phyloP scores from a whole-genome alignment of 2,888 invertebrate species.

The Oscheius sp. region DNA sequence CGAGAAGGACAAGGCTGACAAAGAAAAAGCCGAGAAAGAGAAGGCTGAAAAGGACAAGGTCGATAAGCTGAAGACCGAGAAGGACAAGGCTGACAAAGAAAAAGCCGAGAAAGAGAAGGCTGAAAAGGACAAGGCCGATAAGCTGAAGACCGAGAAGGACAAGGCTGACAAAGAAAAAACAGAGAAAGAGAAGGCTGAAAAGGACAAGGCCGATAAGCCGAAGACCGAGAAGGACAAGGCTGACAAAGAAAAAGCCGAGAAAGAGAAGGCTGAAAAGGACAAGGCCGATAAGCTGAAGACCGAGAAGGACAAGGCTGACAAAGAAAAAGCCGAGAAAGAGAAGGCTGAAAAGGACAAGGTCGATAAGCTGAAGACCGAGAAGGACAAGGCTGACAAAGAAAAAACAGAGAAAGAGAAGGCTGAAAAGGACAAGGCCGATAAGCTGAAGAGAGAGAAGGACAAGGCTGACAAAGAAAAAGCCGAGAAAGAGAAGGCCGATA shows the following conservation, averaged over 20 bases:
- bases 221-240: conserved; percentile 3
- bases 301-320: conserved; percentile 10
- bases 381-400: background rate
- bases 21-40: background rate
- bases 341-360: too few relatives aligned
- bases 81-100: conserved; percentile 2
- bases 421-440: background rate
- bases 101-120: conserved; percentile 11
- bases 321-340: conserved; percentile 1
- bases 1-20: conserved; percentile 11
- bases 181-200: conserved; percentile 10
- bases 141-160: conserved; percentile 13
- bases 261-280: too few relatives aligned
- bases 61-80: conserved; percentile 13
- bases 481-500: conserved; percentile 12
- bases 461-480: background rate
- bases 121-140: conserved; percentile 1
- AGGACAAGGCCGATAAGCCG: conserved; percentile 5
- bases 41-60: too few relatives aligned
- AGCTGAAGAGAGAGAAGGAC: background rate
- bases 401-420: background rate
- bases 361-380: background rate
- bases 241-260: conserved; percentile 7
- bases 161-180: background rate
- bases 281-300: conserved; percentile 2